Percentiles rank a stretch among this genome's conserved stretches.
phyloP scores from a whole-genome alignment of 1,140 invertebrate species.

The Drosophila serrata region DNA sequence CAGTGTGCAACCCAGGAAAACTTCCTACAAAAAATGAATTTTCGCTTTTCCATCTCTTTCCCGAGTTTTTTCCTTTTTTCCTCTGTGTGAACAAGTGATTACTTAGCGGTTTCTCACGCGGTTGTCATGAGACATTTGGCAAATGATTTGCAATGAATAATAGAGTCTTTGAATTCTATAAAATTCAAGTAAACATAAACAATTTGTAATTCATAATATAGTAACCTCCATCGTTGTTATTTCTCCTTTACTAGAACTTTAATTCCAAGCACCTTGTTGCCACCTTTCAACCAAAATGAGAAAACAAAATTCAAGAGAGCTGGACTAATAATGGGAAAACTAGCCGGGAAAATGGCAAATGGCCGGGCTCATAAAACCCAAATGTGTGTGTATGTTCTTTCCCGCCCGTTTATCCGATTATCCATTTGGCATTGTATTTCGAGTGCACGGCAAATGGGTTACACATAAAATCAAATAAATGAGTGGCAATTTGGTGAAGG shows the following conservation, averaged over 20 bases:
- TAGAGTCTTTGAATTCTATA: not conserved
- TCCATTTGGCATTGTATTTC: slow-evolving; percentile 31
- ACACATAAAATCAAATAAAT: slow-evolving; percentile 71
- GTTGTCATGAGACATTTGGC: slow-evolving; percentile 38
- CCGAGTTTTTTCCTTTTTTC: not conserved
- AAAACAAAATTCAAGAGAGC: slow-evolving; percentile 19
- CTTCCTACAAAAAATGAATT: slow-evolving; percentile 12
- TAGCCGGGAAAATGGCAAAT: slow-evolving; percentile 44
- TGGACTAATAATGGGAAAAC: slow-evolving; percentile 37
- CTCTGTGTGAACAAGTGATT: slow-evolving; percentile 49
- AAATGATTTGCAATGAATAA: slow-evolving; percentile 25
- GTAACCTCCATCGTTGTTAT: not conserved
- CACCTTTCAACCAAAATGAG: slow-evolving; percentile 11
- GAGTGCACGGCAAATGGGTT: slow-evolving; percentile 43
- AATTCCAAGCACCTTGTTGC: slow-evolving; percentile 9
- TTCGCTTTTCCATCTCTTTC: not conserved
- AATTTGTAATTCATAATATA: not conserved
- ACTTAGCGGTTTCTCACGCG: slow-evolving; percentile 57
- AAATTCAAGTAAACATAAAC: too few species aligned
- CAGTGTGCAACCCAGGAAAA: slow-evolving; percentile 32
- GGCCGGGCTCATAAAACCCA: slow-evolving; percentile 44
- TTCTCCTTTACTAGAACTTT: not conserved
- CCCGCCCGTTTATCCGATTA: slow-evolving; percentile 32
- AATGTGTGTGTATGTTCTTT: slow-evolving; percentile 27
- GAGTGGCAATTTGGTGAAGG: slow-evolving; percentile 49